Base-by-base conservation (phyloP, 2,888 invertebrate genomes). In the Copidosoma aretas region DNA sequence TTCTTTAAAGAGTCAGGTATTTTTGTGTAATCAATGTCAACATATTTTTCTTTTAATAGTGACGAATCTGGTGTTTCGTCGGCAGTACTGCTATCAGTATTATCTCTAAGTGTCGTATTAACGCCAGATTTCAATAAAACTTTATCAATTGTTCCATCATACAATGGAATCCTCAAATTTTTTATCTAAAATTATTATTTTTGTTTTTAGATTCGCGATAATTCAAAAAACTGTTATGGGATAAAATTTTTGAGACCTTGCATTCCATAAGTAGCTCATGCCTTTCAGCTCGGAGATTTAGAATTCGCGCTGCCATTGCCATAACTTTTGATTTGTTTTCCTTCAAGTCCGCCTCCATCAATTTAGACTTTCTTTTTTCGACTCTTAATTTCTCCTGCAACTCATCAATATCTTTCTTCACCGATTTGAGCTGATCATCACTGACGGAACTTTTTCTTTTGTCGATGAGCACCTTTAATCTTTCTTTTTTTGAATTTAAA, bases 341-440 rank as follows among this genome's bases (percentile, higher is more conserved):
- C 41, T 51, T 56, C 14, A 64, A 39, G 25, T 71, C 59, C 17
- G 10, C 22, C n/a, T 54, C 53, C 43, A 67, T 52, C 10, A 17
- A 17, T 19, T 60, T 56, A 2, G 1, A 19, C 57, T 68, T 24
- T 32, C 5, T n/a, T 89, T 88, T 80, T 92, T 93, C 83, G 98
- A 98, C 75, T 91, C 89, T 76, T 93, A 92, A 77, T 91, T 56
- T 39, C 32, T 61, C 61, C 15, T 24, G 19, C 21, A 43, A 61
- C 46, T 60, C 43, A 14, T 52, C 24, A n/a, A 60, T 19, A 43
- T 62, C 56, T 19, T 57, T 5, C 10, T 10, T 52, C 15, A 41
- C 10, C n/a, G n/a, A 19, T 15, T 17, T 63, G 39, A 57, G 32
- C 43, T 63, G 51, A 19, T 21, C 21, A 39, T 49, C 22, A 15